Conservation (phyloP, 2,888 invertebrate genomes). For the Callimorpha dominula region DNA sequence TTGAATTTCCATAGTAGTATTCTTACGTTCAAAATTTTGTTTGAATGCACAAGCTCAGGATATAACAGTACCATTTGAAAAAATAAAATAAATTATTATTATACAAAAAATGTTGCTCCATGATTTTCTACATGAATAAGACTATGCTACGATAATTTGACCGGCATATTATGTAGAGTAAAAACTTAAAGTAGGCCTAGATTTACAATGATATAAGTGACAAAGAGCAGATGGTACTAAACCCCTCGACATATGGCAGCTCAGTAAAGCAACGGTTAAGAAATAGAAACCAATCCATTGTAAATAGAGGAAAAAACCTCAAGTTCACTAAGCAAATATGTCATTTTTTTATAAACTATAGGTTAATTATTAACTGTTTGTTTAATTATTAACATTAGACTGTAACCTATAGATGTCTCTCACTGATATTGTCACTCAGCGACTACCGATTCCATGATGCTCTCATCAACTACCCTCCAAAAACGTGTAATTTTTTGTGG, state of each 20-base stretch:
- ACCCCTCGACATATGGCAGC: neutral
- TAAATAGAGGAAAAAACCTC: neutral
- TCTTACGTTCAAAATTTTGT: too few relatives aligned
- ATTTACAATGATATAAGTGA: neutral
- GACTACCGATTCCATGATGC: too few relatives aligned
- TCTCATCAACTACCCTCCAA: too few relatives aligned
- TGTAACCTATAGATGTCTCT: neutral
- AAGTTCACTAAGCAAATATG: neutral
- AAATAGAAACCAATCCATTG: neutral
- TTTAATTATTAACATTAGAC: conserved; percentile 18
- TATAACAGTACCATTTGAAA: too few relatives aligned
- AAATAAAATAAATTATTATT: too few relatives aligned
- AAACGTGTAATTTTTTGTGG: neutral
- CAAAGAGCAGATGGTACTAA: neutral
- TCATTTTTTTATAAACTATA: too few relatives aligned
- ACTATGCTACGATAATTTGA: too few relatives aligned
- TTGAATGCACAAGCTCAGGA: too few relatives aligned
- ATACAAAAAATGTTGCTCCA: too few relatives aligned
- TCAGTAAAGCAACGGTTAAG: neutral
- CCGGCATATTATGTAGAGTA: neutral
- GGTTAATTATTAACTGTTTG: too few relatives aligned
- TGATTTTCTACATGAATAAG: too few relatives aligned
- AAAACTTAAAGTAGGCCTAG: neutral
- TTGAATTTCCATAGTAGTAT: neutral
- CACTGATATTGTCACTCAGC: conserved; percentile 23